These are phyloP conservation scores for Oasisia sp. DNA, from an alignment of 2,888 invertebrate species.

Conservation along the genomic window DNA sequence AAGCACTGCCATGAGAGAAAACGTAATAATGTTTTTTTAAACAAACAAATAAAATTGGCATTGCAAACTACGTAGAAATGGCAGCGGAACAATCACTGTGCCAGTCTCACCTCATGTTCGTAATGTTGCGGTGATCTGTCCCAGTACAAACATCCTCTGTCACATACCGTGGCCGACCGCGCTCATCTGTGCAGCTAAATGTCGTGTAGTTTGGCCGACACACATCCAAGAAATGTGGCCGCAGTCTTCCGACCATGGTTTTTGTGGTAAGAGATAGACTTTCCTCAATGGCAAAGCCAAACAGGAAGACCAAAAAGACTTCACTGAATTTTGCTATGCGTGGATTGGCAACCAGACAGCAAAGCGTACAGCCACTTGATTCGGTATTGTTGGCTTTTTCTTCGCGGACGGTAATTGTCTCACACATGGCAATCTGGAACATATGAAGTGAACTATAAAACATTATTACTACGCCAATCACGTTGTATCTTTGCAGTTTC, in stretches of 20 bases:
- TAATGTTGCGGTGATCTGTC: constrained; percentile 40
- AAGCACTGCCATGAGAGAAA: not conserved
- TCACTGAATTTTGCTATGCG: constrained; percentile 30
- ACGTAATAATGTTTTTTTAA: not conserved
- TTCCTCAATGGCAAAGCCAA: constrained; percentile 86
- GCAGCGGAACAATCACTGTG: not conserved
- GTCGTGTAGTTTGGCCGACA: constrained; percentile 75
- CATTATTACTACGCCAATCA: not conserved
- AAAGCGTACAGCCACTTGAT: not conserved
- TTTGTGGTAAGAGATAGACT: constrained; percentile 92
- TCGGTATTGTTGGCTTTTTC: not conserved
- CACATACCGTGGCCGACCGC: constrained; percentile 45
- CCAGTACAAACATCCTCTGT: constrained; percentile 45
- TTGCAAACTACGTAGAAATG: not conserved
- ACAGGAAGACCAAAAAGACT: constrained; percentile 78
- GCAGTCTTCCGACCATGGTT: constrained; percentile 88
- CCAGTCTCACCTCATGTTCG: constrained; percentile 47
- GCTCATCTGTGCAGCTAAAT: constrained; percentile 39
- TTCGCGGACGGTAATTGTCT: not conserved
- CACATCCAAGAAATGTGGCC: constrained; percentile 93
- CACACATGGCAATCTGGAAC: not conserved
- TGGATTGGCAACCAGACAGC: constrained; percentile 20
- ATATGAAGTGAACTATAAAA: not conserved
- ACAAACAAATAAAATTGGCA: not conserved
- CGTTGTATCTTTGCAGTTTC: too few relatives aligned